phyloP scores from a whole-genome alignment of 2,888 invertebrate species.

The Selenia dentaria region DNA sequence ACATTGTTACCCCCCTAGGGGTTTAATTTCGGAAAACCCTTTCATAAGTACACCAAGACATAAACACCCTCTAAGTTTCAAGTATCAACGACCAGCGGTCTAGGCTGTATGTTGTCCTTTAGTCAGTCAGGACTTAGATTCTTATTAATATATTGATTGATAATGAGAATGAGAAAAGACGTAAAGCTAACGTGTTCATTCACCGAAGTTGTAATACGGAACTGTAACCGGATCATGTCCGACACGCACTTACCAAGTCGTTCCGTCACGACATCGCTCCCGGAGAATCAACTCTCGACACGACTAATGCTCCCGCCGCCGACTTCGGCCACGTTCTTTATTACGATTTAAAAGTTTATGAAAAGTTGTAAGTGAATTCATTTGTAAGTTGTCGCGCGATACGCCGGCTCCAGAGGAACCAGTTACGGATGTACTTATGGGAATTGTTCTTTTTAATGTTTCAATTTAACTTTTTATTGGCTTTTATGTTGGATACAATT shows the following conservation, averaged over 20 bases:
- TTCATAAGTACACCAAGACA: too few species aligned
- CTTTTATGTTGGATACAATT: neutral
- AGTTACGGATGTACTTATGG: slow-evolving; percentile 1
- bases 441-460: slow-evolving; percentile 5
- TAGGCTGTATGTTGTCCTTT: too few species aligned
- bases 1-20: too few species aligned
- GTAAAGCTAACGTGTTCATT: too few species aligned
- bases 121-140: too few species aligned
- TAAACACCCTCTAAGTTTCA: too few species aligned
- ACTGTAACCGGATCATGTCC: too few species aligned
- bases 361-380: slow-evolving; percentile 5
- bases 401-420: neutral
- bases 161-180: too few species aligned
- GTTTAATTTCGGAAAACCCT: too few species aligned
- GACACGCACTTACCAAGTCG: neutral
- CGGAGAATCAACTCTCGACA: neutral
- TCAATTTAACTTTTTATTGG: neutral
- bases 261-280: neutral
- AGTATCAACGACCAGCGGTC: too few species aligned
- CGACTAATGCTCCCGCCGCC: slow-evolving; percentile 3
- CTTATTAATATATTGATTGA: too few species aligned
- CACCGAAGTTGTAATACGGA: too few species aligned
- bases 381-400: neutral
- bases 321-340: slow-evolving; percentile 4
- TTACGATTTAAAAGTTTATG: slow-evolving; percentile 5